Evolutionary conservation across 2,888 invertebrate genomes (phyloP).

Genomic region (Spodoptera picta): DNA sequence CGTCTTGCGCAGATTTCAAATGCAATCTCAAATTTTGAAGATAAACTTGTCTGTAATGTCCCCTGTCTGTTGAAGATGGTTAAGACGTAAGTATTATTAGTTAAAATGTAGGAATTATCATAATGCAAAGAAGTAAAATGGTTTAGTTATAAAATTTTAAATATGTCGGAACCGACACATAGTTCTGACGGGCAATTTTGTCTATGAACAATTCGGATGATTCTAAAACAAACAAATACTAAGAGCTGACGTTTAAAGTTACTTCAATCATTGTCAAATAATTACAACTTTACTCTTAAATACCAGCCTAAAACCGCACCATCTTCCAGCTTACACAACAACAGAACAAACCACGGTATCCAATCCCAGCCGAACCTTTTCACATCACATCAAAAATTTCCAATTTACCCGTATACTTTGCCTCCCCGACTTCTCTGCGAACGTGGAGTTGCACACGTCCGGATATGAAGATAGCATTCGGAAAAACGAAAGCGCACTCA

Average conservation of each 20-base stretch:
- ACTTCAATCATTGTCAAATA: slow-evolving; percentile 29
- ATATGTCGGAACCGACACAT: too few relatives aligned
- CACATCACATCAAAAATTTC: slow-evolving; percentile 56
- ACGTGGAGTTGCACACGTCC: slow-evolving; percentile 65
- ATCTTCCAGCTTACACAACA: neutral
- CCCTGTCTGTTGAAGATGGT: slow-evolving; percentile 2
- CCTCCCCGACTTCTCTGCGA: slow-evolving; percentile 44
- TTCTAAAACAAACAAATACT: neutral
- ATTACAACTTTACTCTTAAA: too few relatives aligned
- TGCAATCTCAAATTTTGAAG: slow-evolving; percentile 66
- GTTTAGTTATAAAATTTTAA: too few relatives aligned
- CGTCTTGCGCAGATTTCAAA: slow-evolving; percentile 61
- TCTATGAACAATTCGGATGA: too few relatives aligned
- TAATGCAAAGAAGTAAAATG: too few relatives aligned
- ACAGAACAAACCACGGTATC: slow-evolving; percentile 26
- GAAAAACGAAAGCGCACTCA: slow-evolving; percentile 79
- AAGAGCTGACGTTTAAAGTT: neutral
- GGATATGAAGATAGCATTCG: slow-evolving; percentile 86
- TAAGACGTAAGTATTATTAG: neutral
- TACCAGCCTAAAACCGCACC: neutral
- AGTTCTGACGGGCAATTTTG: too few relatives aligned
- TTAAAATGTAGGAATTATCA: too few relatives aligned
- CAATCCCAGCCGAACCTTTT: slow-evolving; percentile 49
- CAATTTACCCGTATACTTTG: slow-evolving; percentile 46
- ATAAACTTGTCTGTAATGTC: slow-evolving; percentile 52